These are phyloP conservation scores for Thunnus thynnus DNA, from an alignment of 2,113 vertebrate species.

Conservation along the genomic window DNA sequence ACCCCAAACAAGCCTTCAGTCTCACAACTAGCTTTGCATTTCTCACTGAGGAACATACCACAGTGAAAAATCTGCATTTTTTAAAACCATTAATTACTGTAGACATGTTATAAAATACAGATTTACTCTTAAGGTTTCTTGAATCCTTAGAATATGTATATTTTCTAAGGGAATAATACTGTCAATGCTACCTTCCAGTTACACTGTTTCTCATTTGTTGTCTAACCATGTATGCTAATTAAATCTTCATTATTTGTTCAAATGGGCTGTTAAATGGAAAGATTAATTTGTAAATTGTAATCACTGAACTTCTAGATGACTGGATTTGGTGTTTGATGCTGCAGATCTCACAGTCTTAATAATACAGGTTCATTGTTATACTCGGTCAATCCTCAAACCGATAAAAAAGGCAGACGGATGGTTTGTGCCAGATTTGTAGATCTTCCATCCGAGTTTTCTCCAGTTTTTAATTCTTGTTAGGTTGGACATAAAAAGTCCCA, in stretches of 20 bases:
- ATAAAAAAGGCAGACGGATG: too few species aligned
- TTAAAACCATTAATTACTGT: neutral
- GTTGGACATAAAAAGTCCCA: neutral
- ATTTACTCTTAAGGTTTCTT: neutral
- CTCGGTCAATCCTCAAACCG: too few species aligned
- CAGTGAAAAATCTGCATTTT: neutral
- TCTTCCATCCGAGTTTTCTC: neutral
- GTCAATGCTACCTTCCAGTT: rapidly evolving
- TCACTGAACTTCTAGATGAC: neutral
- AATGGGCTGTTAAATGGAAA: constrained; percentile 43
- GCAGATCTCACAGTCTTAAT: neutral
- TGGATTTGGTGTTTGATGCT: neutral
- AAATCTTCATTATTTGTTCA: constrained; percentile 35
- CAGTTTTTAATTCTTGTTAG: too few species aligned
- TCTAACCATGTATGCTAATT: constrained; percentile 21
- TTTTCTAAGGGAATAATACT: neutral
- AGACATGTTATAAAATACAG: neutral
- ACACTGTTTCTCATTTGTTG: constrained; percentile 24
- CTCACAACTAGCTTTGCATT: constrained; percentile 37
- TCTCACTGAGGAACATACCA: neutral
- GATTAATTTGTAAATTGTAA: constrained; percentile 22
- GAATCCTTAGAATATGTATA: neutral
- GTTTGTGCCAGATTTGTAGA: neutral
- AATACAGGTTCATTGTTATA: too few species aligned
- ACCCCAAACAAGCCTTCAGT: constrained; percentile 34